Base-by-base conservation (phyloP, 2,113 vertebrate species). In the Bombycilla garrulus region DNA sequence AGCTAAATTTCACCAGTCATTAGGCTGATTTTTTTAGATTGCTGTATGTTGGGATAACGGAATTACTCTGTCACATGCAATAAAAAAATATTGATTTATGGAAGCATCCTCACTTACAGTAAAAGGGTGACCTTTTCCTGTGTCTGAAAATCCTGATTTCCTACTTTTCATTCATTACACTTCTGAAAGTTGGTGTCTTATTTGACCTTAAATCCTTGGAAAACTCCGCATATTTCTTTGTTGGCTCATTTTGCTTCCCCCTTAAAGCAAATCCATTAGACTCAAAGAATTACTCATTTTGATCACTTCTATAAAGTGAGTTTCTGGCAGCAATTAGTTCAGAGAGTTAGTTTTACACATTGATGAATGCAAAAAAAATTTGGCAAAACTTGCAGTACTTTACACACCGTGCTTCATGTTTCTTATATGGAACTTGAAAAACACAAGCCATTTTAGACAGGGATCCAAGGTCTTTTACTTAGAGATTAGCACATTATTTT, bases 321-420 rank as follows among this genome's bases (percentile, higher is more conserved):
- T 86, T 95, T 94, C 86, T 95, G 93, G 72, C 72, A 91, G 57
- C 72, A 93, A 86, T 96, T 94, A 95, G 15, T 86, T 91, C 61
- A 88, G 22, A 62, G 76, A 86, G 38, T 86, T 86, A 67, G 85
- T 95, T 96, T 96, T 92, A 92, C 82, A 90, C 67, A 79, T 11
- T 84, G 90, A 94, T 47, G 57, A 95, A 80, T 83, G 23, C 60
- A 95, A 90, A 91, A 90, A 86, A 44, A 22, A 4, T 7, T 25
- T 79, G 84, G 82, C 81, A 82, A 80, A 93, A 92, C 33, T 42
- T 60, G 12, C 60, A 57, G 16, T 60, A 36, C 35, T 90, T 91
- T 92, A 36, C 44, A 70, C 50, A 74, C 10, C 53, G 16, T 44
- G 7, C 8, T 90, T 83, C 24, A 3, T 83, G n/a, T 73, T 94